Evolutionary conservation across 2,113 vertebrate genomes (phyloP).

Genomic region (Cyanoramphus novaezelandiae): DNA sequence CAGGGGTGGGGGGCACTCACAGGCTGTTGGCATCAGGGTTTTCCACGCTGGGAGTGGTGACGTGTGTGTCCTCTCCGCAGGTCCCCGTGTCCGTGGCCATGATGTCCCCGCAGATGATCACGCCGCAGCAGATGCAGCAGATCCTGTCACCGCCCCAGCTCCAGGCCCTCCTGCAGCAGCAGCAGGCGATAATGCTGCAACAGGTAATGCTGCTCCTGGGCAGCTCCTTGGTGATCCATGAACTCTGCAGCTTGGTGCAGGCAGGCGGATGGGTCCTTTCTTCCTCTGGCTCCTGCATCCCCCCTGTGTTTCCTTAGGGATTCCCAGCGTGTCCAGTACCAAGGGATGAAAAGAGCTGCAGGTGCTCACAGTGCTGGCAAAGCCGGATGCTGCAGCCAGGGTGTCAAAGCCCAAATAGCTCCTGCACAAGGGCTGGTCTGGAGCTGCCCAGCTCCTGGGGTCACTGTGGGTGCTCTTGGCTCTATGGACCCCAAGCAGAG

Average conservation of each 20-base stretch:
- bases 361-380: background rate
- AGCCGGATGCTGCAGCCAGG: background rate
- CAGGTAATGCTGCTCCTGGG: conserved; percentile 79
- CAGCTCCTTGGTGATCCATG: background rate
- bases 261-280: background rate
- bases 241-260: background rate
- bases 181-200: conserved; percentile 97
- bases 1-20: rapidly evolving
- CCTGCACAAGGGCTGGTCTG: background rate
- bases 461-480: background rate
- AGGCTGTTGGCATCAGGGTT: background rate
- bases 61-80: conserved; percentile 49
- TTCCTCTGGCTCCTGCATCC: background rate
- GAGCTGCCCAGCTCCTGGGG: background rate
- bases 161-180: conserved; percentile 96
- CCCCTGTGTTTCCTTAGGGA: background rate
- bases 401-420: background rate
- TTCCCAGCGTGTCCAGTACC: background rate
- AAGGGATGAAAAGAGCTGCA: background rate
- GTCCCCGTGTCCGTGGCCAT: conserved; percentile 98
- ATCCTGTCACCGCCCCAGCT: conserved; percentile 96
- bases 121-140: conserved; percentile 99
- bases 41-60: background rate
- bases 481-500: rapidly evolving
- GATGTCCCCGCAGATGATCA: conserved; percentile 99